These are phyloP conservation scores for Actinernus sp. DNA, from an alignment of 92 coral and sea anemone genomes.

Conservation along the genomic window DNA sequence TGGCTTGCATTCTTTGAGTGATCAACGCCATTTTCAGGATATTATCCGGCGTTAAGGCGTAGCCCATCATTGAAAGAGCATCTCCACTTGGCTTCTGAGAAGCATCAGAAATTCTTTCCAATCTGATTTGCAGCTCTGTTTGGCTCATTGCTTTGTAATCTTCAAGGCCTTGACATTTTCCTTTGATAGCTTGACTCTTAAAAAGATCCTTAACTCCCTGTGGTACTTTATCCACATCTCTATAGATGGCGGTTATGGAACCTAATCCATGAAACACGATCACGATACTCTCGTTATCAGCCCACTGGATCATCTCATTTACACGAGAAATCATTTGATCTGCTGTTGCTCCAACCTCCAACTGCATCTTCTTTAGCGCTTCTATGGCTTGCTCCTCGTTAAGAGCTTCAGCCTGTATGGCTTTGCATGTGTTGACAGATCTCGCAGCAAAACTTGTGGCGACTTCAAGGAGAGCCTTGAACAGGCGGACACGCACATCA, in stretches of 20 bases:
- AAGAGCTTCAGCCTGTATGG: slow-evolving; percentile 72
- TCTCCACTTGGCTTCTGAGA: too few species aligned
- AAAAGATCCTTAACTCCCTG: slow-evolving; percentile 68
- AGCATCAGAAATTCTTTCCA: slow-evolving; percentile 80
- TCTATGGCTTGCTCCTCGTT: slow-evolving; percentile 61
- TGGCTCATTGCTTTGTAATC: slow-evolving; percentile 78
- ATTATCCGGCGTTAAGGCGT: slow-evolving; percentile 95
- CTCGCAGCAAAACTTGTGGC: slow-evolving; percentile 95
- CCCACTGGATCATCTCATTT: slow-evolving; percentile 95
- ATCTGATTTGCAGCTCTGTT: slow-evolving; percentile 72
- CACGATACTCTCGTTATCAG: slow-evolving; percentile 87
- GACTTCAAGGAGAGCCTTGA: slow-evolving; percentile 88
- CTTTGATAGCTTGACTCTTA: slow-evolving; percentile 70
- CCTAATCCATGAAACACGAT: slow-evolving; percentile 85
- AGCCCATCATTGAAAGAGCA: slow-evolving; percentile 28
- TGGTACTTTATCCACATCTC: slow-evolving; percentile 73
- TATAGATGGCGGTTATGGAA: slow-evolving; percentile 85
- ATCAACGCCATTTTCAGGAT: slow-evolving; percentile 93
- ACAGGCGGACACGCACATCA: slow-evolving; percentile 81
- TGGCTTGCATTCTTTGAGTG: slow-evolving; percentile 88
- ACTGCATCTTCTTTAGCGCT: slow-evolving; percentile 62
- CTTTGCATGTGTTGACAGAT: slow-evolving; percentile 78
- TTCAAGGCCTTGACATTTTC: slow-evolving; percentile 65
- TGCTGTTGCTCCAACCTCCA: slow-evolving; percentile 50
- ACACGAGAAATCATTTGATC: slow-evolving; percentile 87